A percentile compares a stretch with the other conserved stretches of the same genome.
Conservation (phyloP, 2,113 vertebrate species). For the Symphodus melops region DNA sequence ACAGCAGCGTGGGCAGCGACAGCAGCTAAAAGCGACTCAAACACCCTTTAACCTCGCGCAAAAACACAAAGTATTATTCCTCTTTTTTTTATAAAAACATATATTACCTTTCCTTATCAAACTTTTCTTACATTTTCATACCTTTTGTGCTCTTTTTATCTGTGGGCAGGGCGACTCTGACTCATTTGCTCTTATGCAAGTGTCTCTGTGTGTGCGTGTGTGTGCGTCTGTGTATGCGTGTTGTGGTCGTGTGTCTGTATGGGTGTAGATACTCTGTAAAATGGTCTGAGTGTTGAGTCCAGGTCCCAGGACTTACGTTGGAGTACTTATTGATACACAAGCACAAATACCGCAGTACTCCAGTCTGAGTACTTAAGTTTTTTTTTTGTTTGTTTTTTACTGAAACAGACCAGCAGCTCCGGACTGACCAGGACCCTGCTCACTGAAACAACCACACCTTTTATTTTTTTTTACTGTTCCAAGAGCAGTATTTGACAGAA, state of each 20-base stretch:
- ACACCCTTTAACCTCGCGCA: conserved; percentile 70
- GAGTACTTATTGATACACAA: conserved; percentile 52
- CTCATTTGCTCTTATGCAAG: conserved; percentile 78
- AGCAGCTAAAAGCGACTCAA: conserved; percentile 69
- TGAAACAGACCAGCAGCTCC: conserved; percentile 54
- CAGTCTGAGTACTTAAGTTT: conserved; percentile 40
- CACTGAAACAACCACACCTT: not conserved
- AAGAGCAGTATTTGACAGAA: not conserved
- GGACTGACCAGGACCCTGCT: conserved; percentile 1
- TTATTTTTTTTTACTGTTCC: not conserved
- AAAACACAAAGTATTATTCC: conserved; percentile 81
- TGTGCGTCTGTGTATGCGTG: conserved; percentile 12
- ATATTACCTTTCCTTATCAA: conserved; percentile 69
- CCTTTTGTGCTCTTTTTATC: conserved; percentile 74
- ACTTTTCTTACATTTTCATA: conserved; percentile 78
- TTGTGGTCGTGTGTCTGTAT: conserved; percentile 23
- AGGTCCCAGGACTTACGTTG: conserved; percentile 32
- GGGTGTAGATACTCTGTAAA: conserved; percentile 62
- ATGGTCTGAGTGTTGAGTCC: conserved; percentile 48
- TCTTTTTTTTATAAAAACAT: conserved; percentile 73
- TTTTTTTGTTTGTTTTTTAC: conserved; percentile 58
- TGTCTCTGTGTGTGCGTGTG: conserved; percentile 57
- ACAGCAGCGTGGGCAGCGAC: conserved; percentile 62
- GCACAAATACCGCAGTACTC: conserved; percentile 61
- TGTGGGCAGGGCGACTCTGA: conserved; percentile 63